Percentiles rank a stretch among this genome's conserved stretches.
These are phyloP conservation scores for Cryptosula pallasiana DNA, from an alignment of 2,888 invertebrate species.

Conservation along the genomic window DNA sequence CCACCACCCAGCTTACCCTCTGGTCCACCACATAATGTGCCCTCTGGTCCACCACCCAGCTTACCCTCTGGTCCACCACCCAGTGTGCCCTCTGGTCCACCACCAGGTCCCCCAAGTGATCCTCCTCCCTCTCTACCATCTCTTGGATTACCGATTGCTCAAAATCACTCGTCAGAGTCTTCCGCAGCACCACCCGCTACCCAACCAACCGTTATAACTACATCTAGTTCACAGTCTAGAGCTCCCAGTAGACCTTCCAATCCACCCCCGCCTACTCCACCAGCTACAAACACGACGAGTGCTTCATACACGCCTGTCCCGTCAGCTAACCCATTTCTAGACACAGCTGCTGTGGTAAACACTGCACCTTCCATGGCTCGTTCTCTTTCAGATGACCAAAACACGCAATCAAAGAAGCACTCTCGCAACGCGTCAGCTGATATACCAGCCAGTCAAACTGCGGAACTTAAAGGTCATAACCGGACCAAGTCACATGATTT, in stretches of 20 bases:
- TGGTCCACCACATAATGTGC: neutral
- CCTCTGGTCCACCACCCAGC: neutral
- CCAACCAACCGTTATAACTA: too few species aligned
- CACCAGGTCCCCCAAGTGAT: neutral
- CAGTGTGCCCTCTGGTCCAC: neutral
- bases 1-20: neutral
- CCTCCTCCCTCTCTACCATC: neutral
- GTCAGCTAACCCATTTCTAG: neutral
- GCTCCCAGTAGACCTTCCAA: neutral
- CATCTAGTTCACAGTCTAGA: neutral
- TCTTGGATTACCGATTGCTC: neutral
- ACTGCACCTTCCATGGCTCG: neutral
- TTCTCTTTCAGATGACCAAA: neutral
- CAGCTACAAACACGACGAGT: neutral
- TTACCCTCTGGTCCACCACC: slow-evolving; percentile 10
- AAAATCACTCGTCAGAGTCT: neutral
- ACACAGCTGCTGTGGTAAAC: neutral
- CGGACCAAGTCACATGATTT: slow-evolving; percentile 14
- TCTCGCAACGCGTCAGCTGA: slow-evolving; percentile 4
- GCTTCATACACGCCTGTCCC: neutral
- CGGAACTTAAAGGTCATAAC: slow-evolving; percentile 1
- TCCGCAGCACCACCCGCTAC: too few species aligned
- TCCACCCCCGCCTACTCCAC: neutral
- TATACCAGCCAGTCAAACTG: too few species aligned
- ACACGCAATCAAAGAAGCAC: neutral